Percentiles rank a stretch among this genome's conserved stretches.
Conservation (phyloP, 1,140 invertebrate genomes). For the Metaphire vulgaris region DNA sequence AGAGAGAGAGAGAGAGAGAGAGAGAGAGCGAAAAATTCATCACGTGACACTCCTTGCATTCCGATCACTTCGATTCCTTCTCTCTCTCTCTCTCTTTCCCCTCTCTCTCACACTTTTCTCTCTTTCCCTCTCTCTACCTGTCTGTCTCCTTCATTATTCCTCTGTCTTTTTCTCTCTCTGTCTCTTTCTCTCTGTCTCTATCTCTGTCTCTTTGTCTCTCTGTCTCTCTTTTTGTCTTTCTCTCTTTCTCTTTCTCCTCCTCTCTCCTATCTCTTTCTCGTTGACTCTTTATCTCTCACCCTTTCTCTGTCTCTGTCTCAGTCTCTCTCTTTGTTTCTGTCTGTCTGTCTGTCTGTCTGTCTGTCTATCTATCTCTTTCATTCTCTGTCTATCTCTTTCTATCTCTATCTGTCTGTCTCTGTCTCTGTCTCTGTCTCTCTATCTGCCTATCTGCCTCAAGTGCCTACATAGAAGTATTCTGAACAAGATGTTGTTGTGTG, state of each 20-base stretch:
- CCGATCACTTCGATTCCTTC: neutral
- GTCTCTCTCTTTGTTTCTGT: neutral
- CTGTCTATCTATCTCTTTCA: neutral
- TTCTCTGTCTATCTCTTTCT: neutral
- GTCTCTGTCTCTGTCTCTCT: neutral
- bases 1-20: slow-evolving; percentile 1
- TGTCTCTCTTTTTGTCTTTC: neutral
- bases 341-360: neutral
- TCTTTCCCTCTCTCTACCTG: neutral
- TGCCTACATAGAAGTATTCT: too few species aligned
- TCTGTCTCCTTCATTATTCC: neutral
- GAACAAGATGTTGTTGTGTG: too few species aligned
- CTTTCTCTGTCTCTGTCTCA: neutral
- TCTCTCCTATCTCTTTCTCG: neutral
- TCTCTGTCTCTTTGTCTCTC: neutral
- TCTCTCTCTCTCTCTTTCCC: neutral
- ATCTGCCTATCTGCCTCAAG: neutral
- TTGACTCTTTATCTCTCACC: neutral
- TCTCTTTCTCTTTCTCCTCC: neutral
- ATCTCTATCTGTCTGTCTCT: neutral
- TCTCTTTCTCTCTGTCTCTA: neutral
- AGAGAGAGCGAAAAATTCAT: neutral
- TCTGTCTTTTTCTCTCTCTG: neutral
- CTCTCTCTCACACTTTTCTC: neutral
- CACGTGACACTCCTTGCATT: neutral